These are phyloP conservation scores for Orthonychiurus folsomi DNA, from an alignment of 2,888 invertebrate genomes.

Conservation along the genomic window DNA sequence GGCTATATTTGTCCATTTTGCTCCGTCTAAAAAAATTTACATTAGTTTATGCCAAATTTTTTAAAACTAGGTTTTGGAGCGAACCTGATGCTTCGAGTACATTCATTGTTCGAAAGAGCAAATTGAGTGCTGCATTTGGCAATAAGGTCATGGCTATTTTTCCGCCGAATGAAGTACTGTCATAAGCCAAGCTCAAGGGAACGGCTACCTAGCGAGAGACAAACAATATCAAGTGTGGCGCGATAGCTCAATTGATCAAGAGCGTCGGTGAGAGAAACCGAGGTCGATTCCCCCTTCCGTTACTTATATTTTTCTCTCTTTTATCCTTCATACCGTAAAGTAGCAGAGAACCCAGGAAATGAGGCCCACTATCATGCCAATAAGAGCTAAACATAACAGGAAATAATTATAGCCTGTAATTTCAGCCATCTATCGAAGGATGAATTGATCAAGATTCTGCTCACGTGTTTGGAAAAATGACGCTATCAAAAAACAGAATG, in stretches of 20 bases:
- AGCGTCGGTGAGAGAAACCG: too few relatives aligned
- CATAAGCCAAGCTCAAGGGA: slow-evolving; percentile 38
- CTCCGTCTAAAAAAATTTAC: slow-evolving; percentile 34
- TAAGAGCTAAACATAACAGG: slow-evolving; percentile 28
- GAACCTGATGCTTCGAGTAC: slow-evolving; percentile 41
- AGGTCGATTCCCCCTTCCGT: too few relatives aligned
- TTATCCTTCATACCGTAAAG: too few relatives aligned
- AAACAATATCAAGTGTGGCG: slow-evolving; percentile 46
- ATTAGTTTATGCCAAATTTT: too few relatives aligned
- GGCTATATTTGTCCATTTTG: slow-evolving; percentile 44
- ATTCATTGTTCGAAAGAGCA: slow-evolving; percentile 40
- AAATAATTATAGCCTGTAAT: neutral
- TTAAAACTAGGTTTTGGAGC: too few relatives aligned
- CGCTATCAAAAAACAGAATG: slow-evolving; percentile 45
- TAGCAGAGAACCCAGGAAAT: slow-evolving; percentile 37
- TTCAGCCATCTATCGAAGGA: too few relatives aligned
- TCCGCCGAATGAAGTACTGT: slow-evolving; percentile 19
- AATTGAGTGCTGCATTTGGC: slow-evolving; percentile 41
- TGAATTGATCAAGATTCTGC: too few relatives aligned
- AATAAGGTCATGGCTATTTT: slow-evolving; percentile 37
- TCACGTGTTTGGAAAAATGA: slow-evolving; percentile 47
- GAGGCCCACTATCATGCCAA: slow-evolving; percentile 37
- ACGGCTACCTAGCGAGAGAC: slow-evolving; percentile 32
- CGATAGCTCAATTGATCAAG: neutral
- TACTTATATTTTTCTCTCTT: too few relatives aligned